These are phyloP conservation scores for Acanthosepion pharaonis DNA, from an alignment of 2,888 invertebrate genomes.

Conservation along the genomic window DNA sequence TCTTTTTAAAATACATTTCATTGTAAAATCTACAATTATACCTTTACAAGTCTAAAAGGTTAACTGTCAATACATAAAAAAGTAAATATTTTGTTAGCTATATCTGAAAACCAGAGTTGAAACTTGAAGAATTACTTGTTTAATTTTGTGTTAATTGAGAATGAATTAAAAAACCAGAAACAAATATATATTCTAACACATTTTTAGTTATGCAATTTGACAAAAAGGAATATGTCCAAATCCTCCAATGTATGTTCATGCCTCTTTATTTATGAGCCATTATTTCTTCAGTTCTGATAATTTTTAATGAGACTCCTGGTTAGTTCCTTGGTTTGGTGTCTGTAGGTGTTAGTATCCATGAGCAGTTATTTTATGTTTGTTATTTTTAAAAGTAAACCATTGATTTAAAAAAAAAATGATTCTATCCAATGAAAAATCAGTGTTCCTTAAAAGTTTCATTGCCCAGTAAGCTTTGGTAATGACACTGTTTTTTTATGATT, in stretches of 20 bases:
- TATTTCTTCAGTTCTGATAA: constrained; percentile 20
- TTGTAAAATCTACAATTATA: neutral
- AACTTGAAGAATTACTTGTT: neutral
- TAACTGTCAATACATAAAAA: too few species aligned
- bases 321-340: constrained; percentile 33
- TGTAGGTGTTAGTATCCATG: constrained; percentile 12
- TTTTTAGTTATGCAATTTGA: neutral
- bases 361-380: constrained; percentile 33
- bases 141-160: neutral
- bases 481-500: constrained; percentile 33
- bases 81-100: neutral
- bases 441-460: constrained; percentile 22
- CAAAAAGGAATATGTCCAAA: neutral
- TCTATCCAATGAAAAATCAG: constrained; percentile 9
- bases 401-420: constrained; percentile 12
- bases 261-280: constrained; percentile 18
- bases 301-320: constrained; percentile 11
- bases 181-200: neutral
- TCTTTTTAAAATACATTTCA: neutral
- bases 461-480: constrained; percentile 9
- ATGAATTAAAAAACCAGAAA: neutral
- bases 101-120: neutral
- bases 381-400: neutral
- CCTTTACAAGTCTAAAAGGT: too few species aligned
- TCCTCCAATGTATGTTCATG: neutral